These are phyloP conservation scores for Penelope pileata DNA, from an alignment of 2,113 vertebrate genomes.

Conservation along the genomic window DNA sequence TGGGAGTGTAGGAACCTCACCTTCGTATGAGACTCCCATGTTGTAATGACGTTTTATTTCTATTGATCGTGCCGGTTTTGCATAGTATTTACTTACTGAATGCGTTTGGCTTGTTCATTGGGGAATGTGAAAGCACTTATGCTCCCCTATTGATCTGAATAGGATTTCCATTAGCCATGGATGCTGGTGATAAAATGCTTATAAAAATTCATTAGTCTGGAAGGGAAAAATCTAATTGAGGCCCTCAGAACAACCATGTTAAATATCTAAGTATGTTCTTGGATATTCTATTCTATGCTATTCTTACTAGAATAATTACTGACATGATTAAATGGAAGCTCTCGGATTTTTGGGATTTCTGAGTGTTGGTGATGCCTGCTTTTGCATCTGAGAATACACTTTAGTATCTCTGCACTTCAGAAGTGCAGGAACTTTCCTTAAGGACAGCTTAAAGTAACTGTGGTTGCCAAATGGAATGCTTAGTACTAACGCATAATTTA, in stretches of 20 bases:
- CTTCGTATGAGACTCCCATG: no score
- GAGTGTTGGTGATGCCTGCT: not conserved
- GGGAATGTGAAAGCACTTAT: not conserved
- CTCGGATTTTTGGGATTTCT: not conserved
- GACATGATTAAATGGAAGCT: not conserved
- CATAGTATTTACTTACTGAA: not conserved
- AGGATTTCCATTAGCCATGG: not conserved
- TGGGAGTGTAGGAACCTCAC: not conserved
- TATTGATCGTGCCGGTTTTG: not conserved
- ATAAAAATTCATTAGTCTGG: not conserved
- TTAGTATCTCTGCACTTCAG: not conserved
- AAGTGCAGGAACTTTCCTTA: not conserved
- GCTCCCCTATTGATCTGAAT: not conserved
- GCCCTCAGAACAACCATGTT: fast-evolving
- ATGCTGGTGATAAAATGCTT: not conserved
- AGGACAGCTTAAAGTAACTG: not conserved
- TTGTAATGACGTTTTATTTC: not conserved
- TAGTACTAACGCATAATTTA: not conserved
- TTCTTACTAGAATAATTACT: not conserved
- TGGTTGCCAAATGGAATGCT: not conserved
- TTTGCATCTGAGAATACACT: not conserved
- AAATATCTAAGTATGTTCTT: not conserved
- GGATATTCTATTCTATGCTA: not conserved
- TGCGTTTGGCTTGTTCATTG: not conserved
- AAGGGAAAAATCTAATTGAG: not conserved